These are phyloP conservation scores for Prinia subflava DNA, from an alignment of 2,113 vertebrate genomes.

Conservation along the genomic window DNA sequence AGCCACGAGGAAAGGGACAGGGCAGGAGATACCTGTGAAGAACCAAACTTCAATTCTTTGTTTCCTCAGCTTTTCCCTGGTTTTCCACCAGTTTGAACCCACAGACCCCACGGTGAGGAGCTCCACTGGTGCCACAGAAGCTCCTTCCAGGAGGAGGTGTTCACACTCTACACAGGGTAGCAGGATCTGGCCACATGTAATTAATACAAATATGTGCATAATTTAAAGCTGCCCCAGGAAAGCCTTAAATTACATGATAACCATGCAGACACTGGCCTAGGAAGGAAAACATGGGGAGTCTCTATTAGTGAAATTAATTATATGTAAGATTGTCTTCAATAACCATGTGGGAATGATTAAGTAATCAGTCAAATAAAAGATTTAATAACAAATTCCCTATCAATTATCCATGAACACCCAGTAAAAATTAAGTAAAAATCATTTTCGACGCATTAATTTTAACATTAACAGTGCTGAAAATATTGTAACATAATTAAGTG, in stretches of 20 bases:
- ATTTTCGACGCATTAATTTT: conserved; percentile 33
- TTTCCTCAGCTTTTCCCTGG: not conserved
- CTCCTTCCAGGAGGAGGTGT: not conserved
- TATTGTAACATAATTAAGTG: conserved; percentile 43
- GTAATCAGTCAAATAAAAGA: conserved; percentile 69
- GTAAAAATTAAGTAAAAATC: conserved; percentile 62
- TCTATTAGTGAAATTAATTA: conserved; percentile 71
- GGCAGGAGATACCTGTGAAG: not conserved
- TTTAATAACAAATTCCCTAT: conserved; percentile 67
- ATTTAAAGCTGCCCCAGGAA: conserved; percentile 66
- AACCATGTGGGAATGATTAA: conserved; percentile 69
- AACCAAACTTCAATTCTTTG: not conserved
- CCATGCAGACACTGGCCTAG: conserved; percentile 50
- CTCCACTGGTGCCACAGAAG: not conserved
- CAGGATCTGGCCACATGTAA: conserved; percentile 49
- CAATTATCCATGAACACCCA: conserved; percentile 63
- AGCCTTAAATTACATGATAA: conserved; percentile 67
- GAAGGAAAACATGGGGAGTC: conserved; percentile 63
- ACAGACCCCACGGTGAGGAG: not conserved
- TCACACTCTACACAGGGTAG: not conserved
- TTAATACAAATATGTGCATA: conserved; percentile 68
- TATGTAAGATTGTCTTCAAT: conserved; percentile 68
- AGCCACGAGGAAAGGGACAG: not conserved
- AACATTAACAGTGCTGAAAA: conserved; percentile 27
- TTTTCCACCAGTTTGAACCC: not conserved